These are phyloP conservation scores for Eleutherodactylus coqui DNA, from an alignment of 2,797 vertebrate genomes.

Conservation along the genomic window DNA sequence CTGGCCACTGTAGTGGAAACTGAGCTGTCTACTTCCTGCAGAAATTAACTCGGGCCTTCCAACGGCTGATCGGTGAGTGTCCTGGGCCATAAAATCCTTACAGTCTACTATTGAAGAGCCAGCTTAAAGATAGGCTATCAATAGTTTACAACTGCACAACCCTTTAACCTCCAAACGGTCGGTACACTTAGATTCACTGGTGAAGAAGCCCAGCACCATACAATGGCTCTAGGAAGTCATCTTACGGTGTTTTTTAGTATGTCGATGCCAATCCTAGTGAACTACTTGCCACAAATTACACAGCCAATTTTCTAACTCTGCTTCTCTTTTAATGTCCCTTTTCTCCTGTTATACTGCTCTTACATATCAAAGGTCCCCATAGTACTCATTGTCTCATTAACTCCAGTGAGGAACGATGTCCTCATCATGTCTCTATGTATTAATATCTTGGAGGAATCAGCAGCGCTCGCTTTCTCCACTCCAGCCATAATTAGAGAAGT, in stretches of 20 bases:
- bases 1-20: too few species aligned
- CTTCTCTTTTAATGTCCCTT: slow-evolving; percentile 23
- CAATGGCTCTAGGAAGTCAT: too few species aligned
- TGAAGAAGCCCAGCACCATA: too few species aligned
- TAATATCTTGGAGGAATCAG: slow-evolving; percentile 27
- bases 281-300: neutral
- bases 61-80: too few species aligned
- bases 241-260: neutral
- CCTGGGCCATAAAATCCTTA: too few species aligned
- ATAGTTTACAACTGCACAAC: too few species aligned
- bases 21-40: too few species aligned
- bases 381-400: slow-evolving; percentile 30
- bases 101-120: too few species aligned
- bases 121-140: too few species aligned
- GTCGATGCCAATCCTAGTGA: neutral
- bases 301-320: neutral
- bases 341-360: neutral
- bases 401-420: slow-evolving; percentile 37
- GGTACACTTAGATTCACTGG: too few species aligned
- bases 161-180: too few species aligned
- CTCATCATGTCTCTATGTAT: slow-evolving; percentile 37
- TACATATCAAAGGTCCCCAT: slow-evolving; percentile 3
- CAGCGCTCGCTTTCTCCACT: slow-evolving; percentile 13
- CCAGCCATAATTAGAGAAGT: slow-evolving; percentile 25
- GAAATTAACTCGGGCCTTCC: too few species aligned